Evolutionary conservation across 2,797 vertebrate species (phyloP).

Genomic region (Phataginus tetradactyla): DNA sequence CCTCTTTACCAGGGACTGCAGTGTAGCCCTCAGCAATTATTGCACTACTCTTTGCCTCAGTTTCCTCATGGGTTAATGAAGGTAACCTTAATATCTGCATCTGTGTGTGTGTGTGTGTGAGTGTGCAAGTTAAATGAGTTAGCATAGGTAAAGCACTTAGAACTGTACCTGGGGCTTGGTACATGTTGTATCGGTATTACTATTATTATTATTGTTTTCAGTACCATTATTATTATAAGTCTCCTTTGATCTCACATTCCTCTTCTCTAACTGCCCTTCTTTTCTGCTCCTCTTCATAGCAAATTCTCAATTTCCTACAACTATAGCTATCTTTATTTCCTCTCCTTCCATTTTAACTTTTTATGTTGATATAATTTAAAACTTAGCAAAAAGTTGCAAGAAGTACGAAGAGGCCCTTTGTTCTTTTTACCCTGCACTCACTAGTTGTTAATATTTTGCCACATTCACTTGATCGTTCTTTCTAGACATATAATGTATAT

Average conservation of each 20-base stretch:
- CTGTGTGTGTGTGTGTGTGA: background rate
- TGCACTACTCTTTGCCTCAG: background rate
- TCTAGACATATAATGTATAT: background rate
- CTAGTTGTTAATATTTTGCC: background rate
- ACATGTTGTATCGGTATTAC: background rate
- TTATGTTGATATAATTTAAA: background rate
- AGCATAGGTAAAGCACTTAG: background rate
- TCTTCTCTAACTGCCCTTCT: background rate
- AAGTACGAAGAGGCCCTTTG: background rate
- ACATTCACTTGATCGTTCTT: background rate
- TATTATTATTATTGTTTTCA: background rate
- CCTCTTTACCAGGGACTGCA: background rate
- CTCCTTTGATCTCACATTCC: background rate
- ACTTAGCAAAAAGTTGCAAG: background rate
- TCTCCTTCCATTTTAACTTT: background rate
- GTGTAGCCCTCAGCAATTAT: background rate
- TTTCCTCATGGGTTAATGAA: background rate
- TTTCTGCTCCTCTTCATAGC: background rate
- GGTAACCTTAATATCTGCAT: background rate
- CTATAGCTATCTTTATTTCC: background rate
- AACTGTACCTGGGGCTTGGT: background rate
- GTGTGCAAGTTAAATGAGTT: background rate
- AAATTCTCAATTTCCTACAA: conserved; percentile 1
- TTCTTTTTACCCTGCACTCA: background rate
- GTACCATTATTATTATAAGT: background rate